These are phyloP conservation scores for Triplophysa rosa DNA, from an alignment of 2,113 vertebrate genomes.

Conservation along the genomic window DNA sequence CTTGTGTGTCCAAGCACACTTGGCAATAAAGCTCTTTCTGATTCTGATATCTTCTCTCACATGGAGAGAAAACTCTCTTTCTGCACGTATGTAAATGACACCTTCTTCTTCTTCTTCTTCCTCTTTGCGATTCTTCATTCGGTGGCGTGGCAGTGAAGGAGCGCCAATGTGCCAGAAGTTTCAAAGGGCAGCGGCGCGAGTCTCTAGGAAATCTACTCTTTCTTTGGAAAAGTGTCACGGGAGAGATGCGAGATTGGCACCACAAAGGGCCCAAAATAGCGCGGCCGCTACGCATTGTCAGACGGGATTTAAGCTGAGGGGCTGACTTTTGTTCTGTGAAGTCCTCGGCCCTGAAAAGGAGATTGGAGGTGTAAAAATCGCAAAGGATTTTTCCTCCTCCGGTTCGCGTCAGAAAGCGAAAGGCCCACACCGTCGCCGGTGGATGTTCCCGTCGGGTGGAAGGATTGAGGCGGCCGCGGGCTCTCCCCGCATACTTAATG, in stretches of 20 bases:
- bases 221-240: slow-evolving; percentile 99
- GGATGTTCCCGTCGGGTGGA: too few relatives aligned
- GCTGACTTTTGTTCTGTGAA: slow-evolving; percentile 97
- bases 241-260: slow-evolving; percentile 99
- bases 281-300: slow-evolving; percentile 99
- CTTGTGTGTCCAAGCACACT: too few relatives aligned
- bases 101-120: slow-evolving; percentile 44
- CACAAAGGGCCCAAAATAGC: slow-evolving; percentile 98
- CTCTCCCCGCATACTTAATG: slow-evolving; percentile 87
- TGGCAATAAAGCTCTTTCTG: too few relatives aligned
- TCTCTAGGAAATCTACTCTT: slow-evolving; percentile 99
- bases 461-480: too few relatives aligned
- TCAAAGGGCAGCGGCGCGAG: slow-evolving; percentile 85
- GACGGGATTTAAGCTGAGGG: slow-evolving; percentile 97
- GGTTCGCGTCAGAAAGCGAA: slow-evolving; percentile 67
- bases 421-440: not conserved
- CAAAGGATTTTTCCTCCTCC: slow-evolving; percentile 80
- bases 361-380: slow-evolving; percentile 91
- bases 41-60: too few relatives aligned
- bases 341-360: slow-evolving; percentile 90
- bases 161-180: slow-evolving; percentile 86
- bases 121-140: slow-evolving; percentile 77
- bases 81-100: slow-evolving; percentile 1
- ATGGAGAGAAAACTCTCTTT: not conserved
- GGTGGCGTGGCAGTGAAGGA: slow-evolving; percentile 78